Evolutionary conservation across 2,888 invertebrate genomes (phyloP).

Genomic region (Petrophora chlorosata): DNA sequence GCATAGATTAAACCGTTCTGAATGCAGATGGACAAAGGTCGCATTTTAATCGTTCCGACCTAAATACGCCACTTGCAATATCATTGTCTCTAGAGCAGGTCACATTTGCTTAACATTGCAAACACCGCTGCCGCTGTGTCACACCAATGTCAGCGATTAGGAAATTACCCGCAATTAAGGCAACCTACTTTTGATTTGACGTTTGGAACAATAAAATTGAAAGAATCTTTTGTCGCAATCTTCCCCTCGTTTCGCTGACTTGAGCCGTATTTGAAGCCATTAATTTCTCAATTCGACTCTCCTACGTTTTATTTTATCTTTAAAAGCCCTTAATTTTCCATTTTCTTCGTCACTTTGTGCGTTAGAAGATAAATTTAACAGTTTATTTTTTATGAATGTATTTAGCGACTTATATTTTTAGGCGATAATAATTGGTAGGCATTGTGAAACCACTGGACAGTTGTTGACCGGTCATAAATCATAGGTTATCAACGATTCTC

Average conservation of each 20-base stretch:
- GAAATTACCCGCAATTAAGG: conserved; percentile 6
- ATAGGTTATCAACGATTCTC: conserved; percentile 4
- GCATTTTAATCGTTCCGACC: conserved; percentile 33
- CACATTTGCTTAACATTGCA: conserved; percentile 5
- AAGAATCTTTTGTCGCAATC: conserved; percentile 11
- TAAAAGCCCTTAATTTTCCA: not conserved
- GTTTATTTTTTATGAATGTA: not conserved
- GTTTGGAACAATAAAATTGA: conserved; percentile 13
- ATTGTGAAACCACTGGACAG: too few species aligned
- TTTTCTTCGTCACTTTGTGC: not conserved
- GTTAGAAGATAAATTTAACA: not conserved
- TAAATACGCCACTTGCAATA: conserved; percentile 12
- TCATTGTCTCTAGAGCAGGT: conserved; percentile 14
- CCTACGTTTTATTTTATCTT: not conserved
- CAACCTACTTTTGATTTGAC: conserved; percentile 13
- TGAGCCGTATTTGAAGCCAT: conserved; percentile 19
- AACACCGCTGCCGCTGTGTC: not conserved
- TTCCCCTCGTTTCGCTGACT: conserved; percentile 22
- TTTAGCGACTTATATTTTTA: too few species aligned
- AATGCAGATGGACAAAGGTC: conserved; percentile 31
- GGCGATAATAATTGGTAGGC: too few species aligned
- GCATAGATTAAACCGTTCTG: conserved; percentile 18
- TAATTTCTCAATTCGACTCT: conserved; percentile 18
- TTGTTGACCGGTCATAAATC: not conserved
- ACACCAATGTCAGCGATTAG: conserved; percentile 8